Base-by-base conservation (phyloP, 1,140 invertebrate genomes). In the Leptopilina boulardi region DNA sequence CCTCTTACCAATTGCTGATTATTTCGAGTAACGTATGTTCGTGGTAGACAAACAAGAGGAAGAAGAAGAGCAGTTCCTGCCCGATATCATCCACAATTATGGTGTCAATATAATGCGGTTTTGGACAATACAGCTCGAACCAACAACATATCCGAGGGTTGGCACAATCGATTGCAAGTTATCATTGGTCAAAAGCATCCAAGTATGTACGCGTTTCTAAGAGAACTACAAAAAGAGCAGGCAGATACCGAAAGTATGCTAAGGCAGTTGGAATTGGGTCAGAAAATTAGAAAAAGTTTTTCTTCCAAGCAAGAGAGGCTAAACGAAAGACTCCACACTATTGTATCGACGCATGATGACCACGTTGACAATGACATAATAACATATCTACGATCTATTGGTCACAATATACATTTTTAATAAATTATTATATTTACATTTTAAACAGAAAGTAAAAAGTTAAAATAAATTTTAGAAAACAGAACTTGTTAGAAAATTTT, bases 11-110 rank as follows among this genome's bases (percentile, higher is more conserved):
- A 21, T 54, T 18, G 51, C 51, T 21, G 19, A 75, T 42, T 75
- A 70, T 77, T 77, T 77, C 13, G 73, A 77, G n/a, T 73, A 10
- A 80, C 73, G 30, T 77, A 77, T 30, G 42, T 73, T 13, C 70
- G 74, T 41, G 76, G 79, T 18, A 54, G 18, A 73, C 9, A 18
- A 38, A 71, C 66, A 47, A 70, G 78, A 74, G 74, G 78, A 38
- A 44, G 78, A 15, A n/a, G 70, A 72, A 74, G 59, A 66, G 75
- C 75, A 41, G 47, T 77, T 2, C 13, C 19, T 44, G 23, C 66
- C 30, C 59, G 77, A 21, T 77, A 74, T 71, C 10, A 15, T 23
- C 77, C 66, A 54, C 5, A 30, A 15, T 47, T 76, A n/a, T 76
- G 75, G 70, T 26, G 59, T 66, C 59, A 66, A 21, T 66, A 66